A percentile compares a stretch with the other conserved stretches of the same genome.
phyloP scores from a whole-genome alignment of 2,888 invertebrate species.

The Apamea epomidion region DNA sequence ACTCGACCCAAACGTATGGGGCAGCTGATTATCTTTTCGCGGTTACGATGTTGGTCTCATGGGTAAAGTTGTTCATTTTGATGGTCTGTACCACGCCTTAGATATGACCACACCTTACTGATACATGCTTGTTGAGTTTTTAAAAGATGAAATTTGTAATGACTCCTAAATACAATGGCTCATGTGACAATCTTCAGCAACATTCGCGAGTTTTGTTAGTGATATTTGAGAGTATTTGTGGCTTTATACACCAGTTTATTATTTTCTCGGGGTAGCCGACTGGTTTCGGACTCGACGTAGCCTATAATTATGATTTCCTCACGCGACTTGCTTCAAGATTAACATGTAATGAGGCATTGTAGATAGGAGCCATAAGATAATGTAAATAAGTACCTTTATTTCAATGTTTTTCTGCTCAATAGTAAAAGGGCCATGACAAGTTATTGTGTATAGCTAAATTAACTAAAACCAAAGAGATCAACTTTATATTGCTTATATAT shows the following conservation, averaged over 20 bases:
- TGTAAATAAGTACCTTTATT: background rate
- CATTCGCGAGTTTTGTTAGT: background rate
- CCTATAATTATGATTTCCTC: constrained; percentile 5
- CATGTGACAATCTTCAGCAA: background rate
- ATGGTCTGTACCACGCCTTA: background rate
- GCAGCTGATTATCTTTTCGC: background rate
- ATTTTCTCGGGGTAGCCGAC: background rate
- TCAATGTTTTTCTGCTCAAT: background rate
- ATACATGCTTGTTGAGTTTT: background rate
- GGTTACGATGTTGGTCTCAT: background rate
- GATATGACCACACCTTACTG: background rate
- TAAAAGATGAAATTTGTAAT: background rate
- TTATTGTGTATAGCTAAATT: constrained; percentile 30
- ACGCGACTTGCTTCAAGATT: background rate
- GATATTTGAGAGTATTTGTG: constrained; percentile 6
- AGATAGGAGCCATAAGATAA: background rate
- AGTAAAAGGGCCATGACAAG: constrained; percentile 43
- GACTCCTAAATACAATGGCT: background rate
- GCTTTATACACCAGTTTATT: constrained; percentile 14
- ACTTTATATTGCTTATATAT: constrained; percentile 22
- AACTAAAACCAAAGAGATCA: constrained; percentile 60
- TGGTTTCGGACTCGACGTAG: background rate
- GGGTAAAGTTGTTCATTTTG: background rate
- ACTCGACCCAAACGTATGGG: background rate
- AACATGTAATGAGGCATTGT: background rate